A percentile compares a stretch with the other conserved stretches of the same genome.
Evolutionary conservation across 1,140 invertebrate species (phyloP).

Genomic region (Polypedilum vanderplanki): DNA sequence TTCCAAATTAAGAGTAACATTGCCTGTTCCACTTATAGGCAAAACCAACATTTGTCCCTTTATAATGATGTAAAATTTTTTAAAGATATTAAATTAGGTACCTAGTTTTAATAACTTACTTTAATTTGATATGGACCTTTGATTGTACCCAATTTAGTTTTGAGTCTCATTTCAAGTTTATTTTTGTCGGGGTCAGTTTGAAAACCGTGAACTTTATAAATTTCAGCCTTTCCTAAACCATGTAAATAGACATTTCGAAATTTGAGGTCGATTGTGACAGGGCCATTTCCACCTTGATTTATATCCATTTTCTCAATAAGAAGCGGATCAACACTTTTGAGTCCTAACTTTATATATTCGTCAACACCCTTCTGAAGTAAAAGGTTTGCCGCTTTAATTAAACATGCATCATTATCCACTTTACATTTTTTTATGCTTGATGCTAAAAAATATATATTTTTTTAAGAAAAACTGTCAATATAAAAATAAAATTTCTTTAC

Average conservation of each 20-base stretch:
- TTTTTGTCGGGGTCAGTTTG: neutral
- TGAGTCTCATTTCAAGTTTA: slow-evolving; percentile 3
- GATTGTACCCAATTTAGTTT: neutral
- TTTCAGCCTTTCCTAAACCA: slow-evolving; percentile 39
- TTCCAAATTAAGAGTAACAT: neutral
- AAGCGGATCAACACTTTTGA: slow-evolving; percentile 36
- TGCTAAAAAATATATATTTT: neutral
- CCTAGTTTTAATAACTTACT: too few relatives aligned
- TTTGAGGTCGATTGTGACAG: slow-evolving; percentile 36
- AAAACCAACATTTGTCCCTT: slow-evolving; percentile 20
- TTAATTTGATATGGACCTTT: slow-evolving; percentile 9
- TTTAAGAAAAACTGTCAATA: neutral
- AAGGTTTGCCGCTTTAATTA: neutral
- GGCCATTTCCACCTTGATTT: slow-evolving; percentile 31
- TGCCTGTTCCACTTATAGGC: neutral
- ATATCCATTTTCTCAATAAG: slow-evolving; percentile 34
- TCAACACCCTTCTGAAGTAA: neutral
- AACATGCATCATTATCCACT: neutral
- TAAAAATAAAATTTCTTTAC: neutral
- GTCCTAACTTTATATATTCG: slow-evolving; percentile 30
- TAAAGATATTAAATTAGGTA: too few relatives aligned
- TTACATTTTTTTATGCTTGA: neutral
- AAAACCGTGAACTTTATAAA: slow-evolving; percentile 37
- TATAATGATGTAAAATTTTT: too few relatives aligned
- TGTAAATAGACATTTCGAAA: slow-evolving; percentile 35